These are phyloP conservation scores for Trachurus trachurus DNA, from an alignment of 2,797 vertebrate genomes.

Conservation along the genomic window DNA sequence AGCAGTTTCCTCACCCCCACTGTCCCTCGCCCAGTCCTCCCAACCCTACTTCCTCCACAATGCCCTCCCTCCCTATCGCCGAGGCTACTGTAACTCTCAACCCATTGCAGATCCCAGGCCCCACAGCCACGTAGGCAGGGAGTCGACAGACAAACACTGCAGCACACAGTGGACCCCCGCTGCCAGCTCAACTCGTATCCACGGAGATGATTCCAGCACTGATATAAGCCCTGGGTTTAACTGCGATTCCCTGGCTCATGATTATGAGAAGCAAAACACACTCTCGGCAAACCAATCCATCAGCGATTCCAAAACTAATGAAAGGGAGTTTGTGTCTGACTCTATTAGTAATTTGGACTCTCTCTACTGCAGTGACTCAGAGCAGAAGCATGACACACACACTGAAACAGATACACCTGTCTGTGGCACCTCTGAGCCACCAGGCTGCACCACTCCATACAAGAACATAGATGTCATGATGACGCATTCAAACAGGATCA, in stretches of 20 bases:
- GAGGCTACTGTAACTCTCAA: slow-evolving; percentile 72
- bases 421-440: slow-evolving; percentile 32
- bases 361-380: slow-evolving; percentile 64
- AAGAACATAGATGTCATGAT: slow-evolving; percentile 86
- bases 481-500: slow-evolving; percentile 55
- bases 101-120: slow-evolving; percentile 64
- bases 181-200: slow-evolving; percentile 39
- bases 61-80: slow-evolving; percentile 65
- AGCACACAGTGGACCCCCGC: slow-evolving; percentile 31
- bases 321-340: slow-evolving; percentile 48
- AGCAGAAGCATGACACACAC: slow-evolving; percentile 27
- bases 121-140: slow-evolving; percentile 60
- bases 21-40: slow-evolving; percentile 80
- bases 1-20: slow-evolving; percentile 84
- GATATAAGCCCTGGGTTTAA: slow-evolving; percentile 38
- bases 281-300: slow-evolving; percentile 25
- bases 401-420: slow-evolving; percentile 30
- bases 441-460: slow-evolving; percentile 83
- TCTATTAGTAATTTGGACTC: slow-evolving; percentile 79
- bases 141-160: slow-evolving; percentile 41
- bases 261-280: slow-evolving; percentile 48
- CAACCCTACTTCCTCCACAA: slow-evolving; percentile 86
- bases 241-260: slow-evolving; percentile 42
- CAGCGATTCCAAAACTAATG: slow-evolving; percentile 29
- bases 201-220: slow-evolving; percentile 48